Evolutionary conservation across 92 coral and sea anemone genomes (phyloP).

Genomic region (Galaxea fascicularis): DNA sequence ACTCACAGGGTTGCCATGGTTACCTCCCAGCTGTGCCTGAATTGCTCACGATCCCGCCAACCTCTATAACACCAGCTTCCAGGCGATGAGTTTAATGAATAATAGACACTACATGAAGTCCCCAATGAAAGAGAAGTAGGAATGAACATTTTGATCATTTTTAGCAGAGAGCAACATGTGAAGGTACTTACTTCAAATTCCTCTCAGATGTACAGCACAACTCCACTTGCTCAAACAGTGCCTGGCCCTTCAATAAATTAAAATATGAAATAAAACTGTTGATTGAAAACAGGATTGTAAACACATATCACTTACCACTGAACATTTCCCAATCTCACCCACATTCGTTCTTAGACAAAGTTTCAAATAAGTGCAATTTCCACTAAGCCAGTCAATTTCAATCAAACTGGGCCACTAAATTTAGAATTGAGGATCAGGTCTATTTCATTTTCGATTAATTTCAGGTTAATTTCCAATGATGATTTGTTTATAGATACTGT

Average conservation of each 20-base stretch:
- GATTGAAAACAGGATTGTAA: neutral
- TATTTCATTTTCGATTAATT: neutral
- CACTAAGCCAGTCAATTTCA: too few relatives aligned
- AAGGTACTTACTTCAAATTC: conserved; percentile 75
- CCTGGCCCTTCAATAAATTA: conserved; percentile 66
- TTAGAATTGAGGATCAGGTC: neutral
- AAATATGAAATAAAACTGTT: neutral
- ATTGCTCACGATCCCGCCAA: too few relatives aligned
- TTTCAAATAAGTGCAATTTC: neutral
- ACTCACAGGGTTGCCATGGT: too few relatives aligned
- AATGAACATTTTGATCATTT: too few relatives aligned
- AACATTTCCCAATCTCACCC: neutral
- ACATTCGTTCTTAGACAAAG: neutral
- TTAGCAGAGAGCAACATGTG: neutral
- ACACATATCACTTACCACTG: neutral
- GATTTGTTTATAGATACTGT: too few relatives aligned
- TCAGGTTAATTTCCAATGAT: too few relatives aligned
- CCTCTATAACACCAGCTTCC: too few relatives aligned
- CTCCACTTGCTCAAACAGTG: conserved; percentile 75
- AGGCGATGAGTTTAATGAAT: too few relatives aligned
- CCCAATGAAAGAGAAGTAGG: too few relatives aligned
- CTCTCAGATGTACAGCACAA: conserved; percentile 72
- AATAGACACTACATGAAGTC: too few relatives aligned
- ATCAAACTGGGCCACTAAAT: too few relatives aligned
- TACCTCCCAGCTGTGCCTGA: too few relatives aligned